These are phyloP conservation scores for Pachypeltis micranthus DNA, from an alignment of 1,140 invertebrate species.

Conservation along the genomic window DNA sequence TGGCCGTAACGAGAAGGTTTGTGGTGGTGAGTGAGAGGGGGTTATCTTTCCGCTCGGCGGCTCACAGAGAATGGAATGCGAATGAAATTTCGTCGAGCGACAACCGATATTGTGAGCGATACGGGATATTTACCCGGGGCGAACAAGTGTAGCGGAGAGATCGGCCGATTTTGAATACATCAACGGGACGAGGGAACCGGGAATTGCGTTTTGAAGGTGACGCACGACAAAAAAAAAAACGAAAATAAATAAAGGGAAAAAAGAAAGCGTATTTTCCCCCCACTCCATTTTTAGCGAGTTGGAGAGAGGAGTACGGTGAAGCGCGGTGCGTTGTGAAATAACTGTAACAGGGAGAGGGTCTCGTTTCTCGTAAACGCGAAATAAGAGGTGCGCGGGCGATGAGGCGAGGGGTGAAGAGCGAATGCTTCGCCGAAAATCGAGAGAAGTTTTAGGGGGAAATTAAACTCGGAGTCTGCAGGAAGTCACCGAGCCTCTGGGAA, in stretches of 20 bases:
- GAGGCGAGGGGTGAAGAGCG: not conserved
- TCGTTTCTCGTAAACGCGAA: too few species aligned
- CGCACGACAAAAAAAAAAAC: too few species aligned
- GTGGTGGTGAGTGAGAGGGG: too few species aligned
- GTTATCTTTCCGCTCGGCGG: not conserved
- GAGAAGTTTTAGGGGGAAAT: slow-evolving; percentile 1
- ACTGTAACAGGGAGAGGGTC: too few species aligned
- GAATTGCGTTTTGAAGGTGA: slow-evolving; percentile 3
- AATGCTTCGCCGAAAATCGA: not conserved
- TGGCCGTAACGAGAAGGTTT: not conserved
- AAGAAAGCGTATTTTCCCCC: not conserved
- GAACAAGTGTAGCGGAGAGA: slow-evolving; percentile 4
- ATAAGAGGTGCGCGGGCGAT: not conserved
- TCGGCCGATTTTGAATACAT: slow-evolving; percentile 6
- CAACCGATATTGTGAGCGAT: slow-evolving; percentile 8
- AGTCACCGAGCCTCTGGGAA: slow-evolving; percentile 2
- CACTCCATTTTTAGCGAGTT: not conserved
- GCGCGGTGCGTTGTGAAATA: not conserved
- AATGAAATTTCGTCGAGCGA: slow-evolving; percentile 8
- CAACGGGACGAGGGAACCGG: too few species aligned
- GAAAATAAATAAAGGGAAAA: too few species aligned
- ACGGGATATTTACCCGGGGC: slow-evolving; percentile 6
- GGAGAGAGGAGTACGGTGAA: not conserved
- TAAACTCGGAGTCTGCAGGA: slow-evolving; percentile 13
- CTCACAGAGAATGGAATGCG: slow-evolving; percentile 6